Conservation (phyloP, 2,888 invertebrate genomes). For the Blera fallax region DNA sequence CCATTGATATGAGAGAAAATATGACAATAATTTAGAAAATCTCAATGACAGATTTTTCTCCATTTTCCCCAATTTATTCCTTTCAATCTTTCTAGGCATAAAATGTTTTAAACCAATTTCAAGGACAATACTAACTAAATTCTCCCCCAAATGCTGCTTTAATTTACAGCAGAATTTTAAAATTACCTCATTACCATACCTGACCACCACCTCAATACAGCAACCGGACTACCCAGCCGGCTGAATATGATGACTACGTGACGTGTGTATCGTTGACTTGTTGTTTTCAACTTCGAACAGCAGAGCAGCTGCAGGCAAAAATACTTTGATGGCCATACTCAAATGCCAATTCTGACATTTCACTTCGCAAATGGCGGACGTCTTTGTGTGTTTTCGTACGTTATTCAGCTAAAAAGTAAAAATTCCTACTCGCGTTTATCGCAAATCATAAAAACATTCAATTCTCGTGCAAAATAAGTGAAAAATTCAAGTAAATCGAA, state of each 20-base stretch:
- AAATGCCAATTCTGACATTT: slow-evolving; percentile 67
- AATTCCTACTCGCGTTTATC: slow-evolving; percentile 15
- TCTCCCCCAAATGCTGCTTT: background rate
- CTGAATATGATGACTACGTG: slow-evolving; percentile 70
- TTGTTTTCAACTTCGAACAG: slow-evolving; percentile 1
- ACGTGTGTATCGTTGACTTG: slow-evolving; percentile 57
- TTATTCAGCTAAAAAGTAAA: slow-evolving; percentile 29
- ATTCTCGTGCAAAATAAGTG: slow-evolving; percentile 25
- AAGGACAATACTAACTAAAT: background rate
- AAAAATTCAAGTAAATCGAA: background rate
- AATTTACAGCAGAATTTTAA: background rate
- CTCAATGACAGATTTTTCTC: too few species aligned
- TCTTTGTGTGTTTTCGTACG: slow-evolving; percentile 61
- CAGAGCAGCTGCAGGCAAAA: slow-evolving; percentile 53
- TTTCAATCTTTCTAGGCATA: background rate
- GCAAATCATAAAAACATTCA: background rate
- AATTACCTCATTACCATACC: slow-evolving; percentile 9
- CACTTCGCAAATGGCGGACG: slow-evolving; percentile 70
- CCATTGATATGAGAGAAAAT: too few species aligned
- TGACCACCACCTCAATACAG: background rate
- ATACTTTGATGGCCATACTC: slow-evolving; percentile 47
- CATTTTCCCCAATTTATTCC: too few species aligned
- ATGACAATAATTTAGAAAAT: too few species aligned
- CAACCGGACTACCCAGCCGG: slow-evolving; percentile 12
- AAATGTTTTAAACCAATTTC: too few species aligned